These are phyloP conservation scores for Platorchestia sp. DNA, from an alignment of 1,140 invertebrate genomes.

Conservation along the genomic window DNA sequence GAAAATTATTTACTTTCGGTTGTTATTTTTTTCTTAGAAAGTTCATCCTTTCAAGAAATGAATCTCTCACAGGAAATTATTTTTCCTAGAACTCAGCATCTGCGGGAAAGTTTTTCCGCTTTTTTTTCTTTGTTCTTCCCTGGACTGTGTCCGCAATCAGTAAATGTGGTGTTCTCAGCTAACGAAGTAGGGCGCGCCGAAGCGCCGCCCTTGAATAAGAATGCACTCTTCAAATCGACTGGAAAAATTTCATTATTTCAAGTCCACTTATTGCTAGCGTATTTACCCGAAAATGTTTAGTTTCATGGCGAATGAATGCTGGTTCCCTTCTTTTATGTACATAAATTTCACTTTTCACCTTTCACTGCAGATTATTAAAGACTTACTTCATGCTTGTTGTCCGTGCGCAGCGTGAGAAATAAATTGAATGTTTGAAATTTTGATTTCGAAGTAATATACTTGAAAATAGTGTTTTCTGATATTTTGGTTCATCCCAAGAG, in stretches of 20 bases:
- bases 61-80: neutral
- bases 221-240: conserved; percentile 6
- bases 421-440: neutral
- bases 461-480: neutral
- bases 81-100: neutral
- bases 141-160: conserved; percentile 35
- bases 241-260: neutral
- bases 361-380: neutral
- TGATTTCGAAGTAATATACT: neutral
- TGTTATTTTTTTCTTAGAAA: neutral
- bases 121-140: neutral
- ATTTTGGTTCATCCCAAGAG: neutral
- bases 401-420: neutral
- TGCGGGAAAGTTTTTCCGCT: neutral
- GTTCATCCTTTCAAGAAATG: neutral
- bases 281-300: neutral
- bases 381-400: neutral
- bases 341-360: neutral
- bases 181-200: conserved; percentile 35
- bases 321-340: neutral
- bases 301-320: neutral
- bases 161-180: conserved; percentile 32
- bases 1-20: neutral
- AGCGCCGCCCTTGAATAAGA: conserved; percentile 3
- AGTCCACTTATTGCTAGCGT: neutral